Conservation (phyloP, 2,888 invertebrate genomes). For the Leucophenga montana region DNA sequence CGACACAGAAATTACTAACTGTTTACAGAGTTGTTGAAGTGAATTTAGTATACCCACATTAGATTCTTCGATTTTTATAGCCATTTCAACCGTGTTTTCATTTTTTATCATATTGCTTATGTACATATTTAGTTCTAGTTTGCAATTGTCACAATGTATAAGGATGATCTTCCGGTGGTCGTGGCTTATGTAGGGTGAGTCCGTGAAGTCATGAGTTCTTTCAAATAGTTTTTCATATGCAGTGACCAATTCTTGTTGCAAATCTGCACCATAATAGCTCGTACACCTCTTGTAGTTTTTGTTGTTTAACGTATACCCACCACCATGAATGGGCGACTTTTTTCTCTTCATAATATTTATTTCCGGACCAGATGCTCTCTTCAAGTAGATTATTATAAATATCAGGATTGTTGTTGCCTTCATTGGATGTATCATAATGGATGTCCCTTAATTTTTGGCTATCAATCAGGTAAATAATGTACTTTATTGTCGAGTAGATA, state of each 20-base stretch:
- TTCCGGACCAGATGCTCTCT: conserved; percentile 55
- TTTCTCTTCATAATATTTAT: no score
- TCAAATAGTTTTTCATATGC: conserved; percentile 94
- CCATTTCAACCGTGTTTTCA: conserved; percentile 78
- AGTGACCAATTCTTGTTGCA: conserved; percentile 85
- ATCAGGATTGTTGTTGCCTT: conserved; percentile 56
- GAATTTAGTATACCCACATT: conserved; percentile 77
- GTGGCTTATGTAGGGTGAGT: conserved; percentile 98
- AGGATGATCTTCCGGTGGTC: conserved; percentile 97
- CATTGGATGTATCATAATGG: conserved; percentile 52
- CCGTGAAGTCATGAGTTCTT: conserved; percentile 98
- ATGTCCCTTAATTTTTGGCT: conserved; percentile 53
- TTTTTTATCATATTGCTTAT: conserved; percentile 88
- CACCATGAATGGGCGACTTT: conserved; percentile 41
- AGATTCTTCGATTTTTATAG: conserved; percentile 73
- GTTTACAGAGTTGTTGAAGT: conserved; percentile 80
- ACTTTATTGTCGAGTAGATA: conserved; percentile 84
- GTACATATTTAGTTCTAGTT: conserved; percentile 92
- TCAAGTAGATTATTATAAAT: conserved; percentile 50
- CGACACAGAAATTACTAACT: conserved; percentile 87
- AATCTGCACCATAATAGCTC: conserved; percentile 58
- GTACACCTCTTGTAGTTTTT: conserved; percentile 64
- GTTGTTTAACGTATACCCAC: conserved; percentile 52
- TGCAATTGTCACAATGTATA: conserved; percentile 89
- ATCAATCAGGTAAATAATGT: conserved; percentile 87